Evolutionary conservation across 2,888 invertebrate species (phyloP).

Genomic region (Stenoptilia bipunctidactyla): DNA sequence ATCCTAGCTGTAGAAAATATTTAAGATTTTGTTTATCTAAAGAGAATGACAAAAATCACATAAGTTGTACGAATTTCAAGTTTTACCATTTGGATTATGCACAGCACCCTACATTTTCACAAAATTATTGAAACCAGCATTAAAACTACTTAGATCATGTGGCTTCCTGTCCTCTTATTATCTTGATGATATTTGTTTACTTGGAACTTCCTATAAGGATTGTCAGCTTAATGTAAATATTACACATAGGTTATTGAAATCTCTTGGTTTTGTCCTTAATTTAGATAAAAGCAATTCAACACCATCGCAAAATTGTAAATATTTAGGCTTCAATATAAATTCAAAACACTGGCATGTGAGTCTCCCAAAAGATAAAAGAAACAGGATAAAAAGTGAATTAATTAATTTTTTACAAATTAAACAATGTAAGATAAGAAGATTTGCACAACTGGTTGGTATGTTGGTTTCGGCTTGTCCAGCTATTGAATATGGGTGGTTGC

Average conservation of each 20-base stretch:
- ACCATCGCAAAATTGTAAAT: no score
- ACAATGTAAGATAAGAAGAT: no score
- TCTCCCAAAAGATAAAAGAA: no score
- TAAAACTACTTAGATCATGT: neutral
- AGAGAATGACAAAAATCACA: neutral
- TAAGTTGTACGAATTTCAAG: conserved; percentile 5
- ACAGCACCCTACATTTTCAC: conserved; percentile 5
- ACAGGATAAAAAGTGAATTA: no score
- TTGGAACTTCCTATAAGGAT: neutral
- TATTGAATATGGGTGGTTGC: no score
- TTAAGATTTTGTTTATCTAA: conserved; percentile 1
- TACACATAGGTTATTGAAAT: neutral
- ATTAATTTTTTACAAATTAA: no score
- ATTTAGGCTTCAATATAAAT: no score
- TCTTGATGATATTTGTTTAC: neutral
- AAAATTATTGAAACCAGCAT: conserved; percentile 4
- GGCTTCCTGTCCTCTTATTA: neutral
- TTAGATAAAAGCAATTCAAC: conserved; percentile 2
- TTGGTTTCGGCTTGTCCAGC: no score
- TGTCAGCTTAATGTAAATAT: neutral
- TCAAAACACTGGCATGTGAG: no score
- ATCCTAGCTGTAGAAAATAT: conserved; percentile 2
- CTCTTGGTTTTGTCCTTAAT: conserved; percentile 1
- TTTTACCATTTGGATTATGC: conserved; percentile 6
- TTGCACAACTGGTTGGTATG: no score